Conservation (phyloP, 2,113 vertebrate genomes). For the Rhinichthys klamathensis region DNA sequence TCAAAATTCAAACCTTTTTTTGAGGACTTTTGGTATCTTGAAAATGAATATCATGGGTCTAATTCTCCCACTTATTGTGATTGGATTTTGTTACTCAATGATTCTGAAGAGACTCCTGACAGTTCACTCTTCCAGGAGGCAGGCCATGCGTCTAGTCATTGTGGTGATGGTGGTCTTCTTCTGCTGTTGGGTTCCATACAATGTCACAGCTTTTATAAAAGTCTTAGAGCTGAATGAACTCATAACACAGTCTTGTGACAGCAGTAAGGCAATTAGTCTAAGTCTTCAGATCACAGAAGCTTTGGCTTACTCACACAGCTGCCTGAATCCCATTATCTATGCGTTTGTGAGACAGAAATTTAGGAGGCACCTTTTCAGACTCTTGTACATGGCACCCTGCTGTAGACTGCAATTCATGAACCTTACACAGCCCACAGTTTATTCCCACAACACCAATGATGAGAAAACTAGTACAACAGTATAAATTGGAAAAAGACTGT, state of each 20-base stretch:
- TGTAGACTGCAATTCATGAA: slow-evolving; percentile 57
- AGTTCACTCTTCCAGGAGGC: slow-evolving; percentile 62
- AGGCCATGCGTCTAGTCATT: slow-evolving; percentile 68
- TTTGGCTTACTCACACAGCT: slow-evolving; percentile 75
- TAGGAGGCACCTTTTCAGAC: slow-evolving; percentile 65
- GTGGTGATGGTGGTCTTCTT: slow-evolving; percentile 71
- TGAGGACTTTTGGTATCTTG: slow-evolving; percentile 49
- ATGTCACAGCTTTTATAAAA: slow-evolving; percentile 64
- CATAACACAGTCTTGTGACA: slow-evolving; percentile 27
- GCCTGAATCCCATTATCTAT: slow-evolving; percentile 76
- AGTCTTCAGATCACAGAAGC: slow-evolving; percentile 67
- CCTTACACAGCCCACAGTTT: slow-evolving; percentile 56
- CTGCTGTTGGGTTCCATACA: slow-evolving; percentile 77
- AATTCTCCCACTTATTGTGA: slow-evolving; percentile 64
- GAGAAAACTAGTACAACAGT: slow-evolving; percentile 63
- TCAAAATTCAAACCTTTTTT: fast-evolving
- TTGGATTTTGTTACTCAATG: slow-evolving; percentile 72
- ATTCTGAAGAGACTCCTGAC: slow-evolving; percentile 67
- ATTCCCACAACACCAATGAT: slow-evolving; percentile 67
- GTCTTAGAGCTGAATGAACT: slow-evolving; percentile 40
- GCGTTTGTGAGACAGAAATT: slow-evolving; percentile 76
- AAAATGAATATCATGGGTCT: slow-evolving; percentile 76
- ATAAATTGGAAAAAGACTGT: slow-evolving; percentile 45
- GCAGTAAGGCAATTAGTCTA: slow-evolving; percentile 61
- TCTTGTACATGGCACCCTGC: slow-evolving; percentile 65